phyloP scores from a whole-genome alignment of 2,888 invertebrate genomes.

The Auanema sp. region DNA sequence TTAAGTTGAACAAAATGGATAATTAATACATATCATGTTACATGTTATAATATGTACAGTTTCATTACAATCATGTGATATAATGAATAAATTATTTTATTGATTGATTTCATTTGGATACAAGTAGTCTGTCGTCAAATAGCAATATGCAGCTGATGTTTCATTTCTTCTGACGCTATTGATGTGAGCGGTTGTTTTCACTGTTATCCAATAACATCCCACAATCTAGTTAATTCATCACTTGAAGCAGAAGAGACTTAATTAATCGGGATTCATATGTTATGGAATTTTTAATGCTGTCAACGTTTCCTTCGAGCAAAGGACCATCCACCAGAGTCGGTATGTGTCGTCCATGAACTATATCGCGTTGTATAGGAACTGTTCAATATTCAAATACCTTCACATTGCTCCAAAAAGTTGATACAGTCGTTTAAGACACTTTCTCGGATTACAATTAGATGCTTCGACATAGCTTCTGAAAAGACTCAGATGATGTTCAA shows the following conservation, averaged over 20 bases:
- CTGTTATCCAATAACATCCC: not conserved
- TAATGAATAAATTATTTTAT: too few relatives aligned
- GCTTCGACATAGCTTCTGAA: slow-evolving; percentile 66
- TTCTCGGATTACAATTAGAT: slow-evolving; percentile 83
- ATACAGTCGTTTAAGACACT: slow-evolving; percentile 83
- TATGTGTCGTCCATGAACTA: slow-evolving; percentile 81
- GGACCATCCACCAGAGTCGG: slow-evolving; percentile 82
- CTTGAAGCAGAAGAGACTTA: slow-evolving; percentile 70
- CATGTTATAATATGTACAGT: too few relatives aligned
- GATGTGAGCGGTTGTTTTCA: not conserved
- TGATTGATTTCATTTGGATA: too few relatives aligned
- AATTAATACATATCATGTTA: too few relatives aligned
- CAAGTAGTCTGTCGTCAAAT: too few relatives aligned
- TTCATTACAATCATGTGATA: too few relatives aligned
- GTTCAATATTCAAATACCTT: slow-evolving; percentile 66
- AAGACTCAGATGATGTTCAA: not conserved
- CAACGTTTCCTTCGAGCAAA: slow-evolving; percentile 74
- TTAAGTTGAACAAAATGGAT: too few relatives aligned
- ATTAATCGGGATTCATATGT: slow-evolving; percentile 85
- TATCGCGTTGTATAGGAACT: not conserved
- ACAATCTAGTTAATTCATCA: not conserved
- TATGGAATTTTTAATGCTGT: slow-evolving; percentile 82
- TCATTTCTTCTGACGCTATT: too few relatives aligned
- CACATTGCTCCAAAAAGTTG: slow-evolving; percentile 85
- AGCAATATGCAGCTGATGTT: too few relatives aligned